These are phyloP conservation scores for Sardinella longiceps DNA, from an alignment of 2,797 vertebrate species.

Conservation along the genomic window DNA sequence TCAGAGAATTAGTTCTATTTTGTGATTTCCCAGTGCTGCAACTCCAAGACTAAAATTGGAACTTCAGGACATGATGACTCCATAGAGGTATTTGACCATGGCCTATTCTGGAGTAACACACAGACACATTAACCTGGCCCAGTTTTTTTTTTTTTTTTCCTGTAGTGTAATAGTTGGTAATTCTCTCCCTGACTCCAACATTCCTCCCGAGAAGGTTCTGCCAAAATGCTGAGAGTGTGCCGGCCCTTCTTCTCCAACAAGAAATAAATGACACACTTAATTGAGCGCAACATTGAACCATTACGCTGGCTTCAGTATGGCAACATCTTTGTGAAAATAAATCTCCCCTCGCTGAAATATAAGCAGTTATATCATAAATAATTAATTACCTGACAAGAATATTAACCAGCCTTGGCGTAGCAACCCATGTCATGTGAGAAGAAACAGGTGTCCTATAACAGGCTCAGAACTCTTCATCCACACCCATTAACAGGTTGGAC, in stretches of 20 bases:
- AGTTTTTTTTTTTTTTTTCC: neutral
- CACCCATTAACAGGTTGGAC: neutral
- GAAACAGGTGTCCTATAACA: neutral
- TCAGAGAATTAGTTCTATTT: neutral
- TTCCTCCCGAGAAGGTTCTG: neutral
- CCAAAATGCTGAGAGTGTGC: neutral
- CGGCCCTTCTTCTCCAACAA: neutral
- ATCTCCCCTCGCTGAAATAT: neutral
- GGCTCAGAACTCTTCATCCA: neutral
- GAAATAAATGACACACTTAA: slow-evolving; percentile 7
- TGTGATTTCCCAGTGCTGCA: neutral
- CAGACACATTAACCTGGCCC: neutral
- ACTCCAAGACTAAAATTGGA: neutral
- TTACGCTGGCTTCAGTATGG: neutral
- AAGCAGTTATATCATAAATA: neutral
- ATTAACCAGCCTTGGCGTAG: slow-evolving; percentile 1
- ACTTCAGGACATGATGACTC: slow-evolving; percentile 1
- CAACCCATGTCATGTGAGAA: neutral
- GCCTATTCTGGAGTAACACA: neutral
- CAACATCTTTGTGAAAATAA: neutral
- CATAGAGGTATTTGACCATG: neutral
- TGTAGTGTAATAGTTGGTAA: neutral
- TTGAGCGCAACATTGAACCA: neutral
- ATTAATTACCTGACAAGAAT: neutral
- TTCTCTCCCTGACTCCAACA: slow-evolving; percentile 17